phyloP scores from a whole-genome alignment of 2,888 invertebrate genomes.

The Clusia tigrina region DNA sequence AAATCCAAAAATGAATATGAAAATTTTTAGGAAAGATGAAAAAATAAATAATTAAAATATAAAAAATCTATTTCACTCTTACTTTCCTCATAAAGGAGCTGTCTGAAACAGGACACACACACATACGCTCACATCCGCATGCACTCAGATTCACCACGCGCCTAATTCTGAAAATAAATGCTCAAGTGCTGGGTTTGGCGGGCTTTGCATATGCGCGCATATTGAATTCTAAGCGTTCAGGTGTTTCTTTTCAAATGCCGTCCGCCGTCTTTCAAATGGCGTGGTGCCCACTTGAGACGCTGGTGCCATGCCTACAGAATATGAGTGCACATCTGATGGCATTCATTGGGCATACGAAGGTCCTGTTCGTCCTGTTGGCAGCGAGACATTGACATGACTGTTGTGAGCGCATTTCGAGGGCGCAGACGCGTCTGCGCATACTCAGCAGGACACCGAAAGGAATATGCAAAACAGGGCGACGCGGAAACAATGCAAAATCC shows the following conservation, averaged over 20 bases:
- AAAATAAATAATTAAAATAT: neutral
- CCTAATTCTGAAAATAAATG: neutral
- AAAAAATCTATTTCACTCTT: constrained; percentile 1
- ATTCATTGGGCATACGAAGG: neutral
- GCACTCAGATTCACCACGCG: too few relatives aligned
- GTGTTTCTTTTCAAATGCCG: constrained; percentile 10
- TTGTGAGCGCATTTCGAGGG: neutral
- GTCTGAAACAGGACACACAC: neutral
- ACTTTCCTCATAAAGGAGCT: neutral
- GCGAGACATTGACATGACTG: neutral
- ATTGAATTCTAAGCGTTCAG: constrained; percentile 12
- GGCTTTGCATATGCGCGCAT: neutral
- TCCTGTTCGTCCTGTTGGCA: neutral
- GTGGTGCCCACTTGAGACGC: neutral
- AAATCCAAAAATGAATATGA: too few relatives aligned
- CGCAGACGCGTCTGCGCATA: too few relatives aligned
- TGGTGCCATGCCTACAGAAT: neutral
- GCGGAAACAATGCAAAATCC: neutral
- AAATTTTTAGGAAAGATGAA: too few relatives aligned
- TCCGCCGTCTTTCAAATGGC: too few relatives aligned
- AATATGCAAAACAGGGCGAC: constrained; percentile 1
- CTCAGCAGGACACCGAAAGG: too few relatives aligned
- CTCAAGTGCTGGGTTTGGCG: neutral
- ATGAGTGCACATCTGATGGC: too few relatives aligned
- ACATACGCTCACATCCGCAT: too few relatives aligned